Conservation (phyloP, 2,888 invertebrate species). For the Anoncus sp. region DNA sequence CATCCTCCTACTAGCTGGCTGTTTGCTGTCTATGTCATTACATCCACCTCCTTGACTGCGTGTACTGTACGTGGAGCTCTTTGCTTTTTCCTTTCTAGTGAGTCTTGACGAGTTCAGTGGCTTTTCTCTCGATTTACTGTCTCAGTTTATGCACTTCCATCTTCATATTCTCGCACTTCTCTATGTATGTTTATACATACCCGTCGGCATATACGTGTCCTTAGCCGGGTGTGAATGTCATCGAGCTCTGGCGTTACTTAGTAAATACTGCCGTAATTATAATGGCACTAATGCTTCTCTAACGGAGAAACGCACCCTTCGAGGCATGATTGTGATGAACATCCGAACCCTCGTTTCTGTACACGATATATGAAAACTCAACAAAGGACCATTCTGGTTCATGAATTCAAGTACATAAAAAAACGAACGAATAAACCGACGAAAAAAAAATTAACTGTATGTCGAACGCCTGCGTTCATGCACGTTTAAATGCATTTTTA, state of each 20-base stretch:
- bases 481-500: too few species aligned
- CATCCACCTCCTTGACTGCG: conserved; percentile 2
- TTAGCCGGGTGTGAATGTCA: conserved; percentile 20
- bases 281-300: conserved; percentile 73
- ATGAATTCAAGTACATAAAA: not conserved
- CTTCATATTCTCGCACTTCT: not conserved
- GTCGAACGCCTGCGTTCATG: too few species aligned
- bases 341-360: conserved; percentile 33
- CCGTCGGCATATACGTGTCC: conserved; percentile 20
- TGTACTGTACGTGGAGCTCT: not conserved
- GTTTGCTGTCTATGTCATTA: conserved; percentile 24
- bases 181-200: conserved; percentile 30
- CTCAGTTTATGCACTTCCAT: conserved; percentile 16
- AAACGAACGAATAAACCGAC: not conserved
- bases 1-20: conserved; percentile 5
- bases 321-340: conserved; percentile 37
- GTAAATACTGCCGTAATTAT: conserved; percentile 70
- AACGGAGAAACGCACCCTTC: conserved; percentile 47
- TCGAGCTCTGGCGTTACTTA: conserved; percentile 62
- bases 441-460: too few species aligned
- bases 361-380: not conserved
- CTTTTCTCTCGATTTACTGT: conserved; percentile 34
- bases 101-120: conserved; percentile 34
- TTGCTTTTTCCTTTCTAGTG: conserved; percentile 10
- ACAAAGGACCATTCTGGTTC: not conserved